Evolutionary conservation across 1,140 invertebrate genomes (phyloP), one percentile per base, ranked within the genome.

Genomic region (Drusus annulatus): DNA sequence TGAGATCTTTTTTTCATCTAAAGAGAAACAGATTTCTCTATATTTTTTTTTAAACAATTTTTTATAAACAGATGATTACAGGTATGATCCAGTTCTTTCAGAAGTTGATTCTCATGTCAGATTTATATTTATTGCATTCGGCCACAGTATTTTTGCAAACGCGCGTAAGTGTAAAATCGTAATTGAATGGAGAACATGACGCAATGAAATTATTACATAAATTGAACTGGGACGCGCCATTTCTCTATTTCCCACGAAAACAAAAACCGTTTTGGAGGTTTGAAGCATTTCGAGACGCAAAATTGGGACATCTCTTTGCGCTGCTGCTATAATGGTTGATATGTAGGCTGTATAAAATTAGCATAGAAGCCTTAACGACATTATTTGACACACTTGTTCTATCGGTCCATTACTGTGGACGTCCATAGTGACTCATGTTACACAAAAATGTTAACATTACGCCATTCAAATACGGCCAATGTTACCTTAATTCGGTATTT

Each of bases 301-400:
- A 51, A 71, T 71, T 51, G 36, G 65, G 65, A 69, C 65, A 69
- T 50, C 45, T 71, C 52, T 31, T 60, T 28, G 15, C 50, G 15
- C 15, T 28, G 68, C 50, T 15, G 50, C 36, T 16, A 31, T 50
- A 45, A 13, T 13, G 8, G 36, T 45, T 45, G 8, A 45, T 71
- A 71, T 71, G 68, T 71, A 71, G 68, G 68, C 50, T 52, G 68
- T 69, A 51, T 51, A 52, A 16, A 51, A 71, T 71, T 71, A 71
- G 68, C 68, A 71, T 71, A 71, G 68, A 16, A 50, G 68, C 50
- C 68, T 71, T 52, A 50, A 51, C 68, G 16, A 51, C 68, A 68
- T n/a, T 16, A 31, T 65, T 28, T 51, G 68, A 71, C 68, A 71
- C 68, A 71, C 68, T 51, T 71, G 65, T 23, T n/a, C 15, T 19